Percentiles rank a stretch among this genome's conserved stretches.
Evolutionary conservation across 2,888 invertebrate species (phyloP).

Genomic region (Magallana nippona): DNA sequence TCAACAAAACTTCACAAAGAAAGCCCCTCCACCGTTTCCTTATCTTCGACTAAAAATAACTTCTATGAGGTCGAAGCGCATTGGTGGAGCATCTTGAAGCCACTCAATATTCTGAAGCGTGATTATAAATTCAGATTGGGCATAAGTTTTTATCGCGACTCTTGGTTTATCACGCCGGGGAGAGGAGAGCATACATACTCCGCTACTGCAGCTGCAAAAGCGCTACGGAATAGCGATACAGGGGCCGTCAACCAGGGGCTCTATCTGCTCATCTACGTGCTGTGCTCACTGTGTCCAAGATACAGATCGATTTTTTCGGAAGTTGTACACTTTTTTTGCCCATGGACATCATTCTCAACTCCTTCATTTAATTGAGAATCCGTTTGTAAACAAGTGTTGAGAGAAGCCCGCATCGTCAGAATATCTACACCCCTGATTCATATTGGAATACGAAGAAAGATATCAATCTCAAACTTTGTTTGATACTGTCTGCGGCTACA

Average conservation of each 20-base stretch:
- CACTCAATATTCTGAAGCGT: slow-evolving; percentile 8
- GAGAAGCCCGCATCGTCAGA: no score
- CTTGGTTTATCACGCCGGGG: background rate
- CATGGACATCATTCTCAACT: background rate
- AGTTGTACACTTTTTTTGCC: background rate
- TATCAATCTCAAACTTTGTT: no score
- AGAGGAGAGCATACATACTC: background rate
- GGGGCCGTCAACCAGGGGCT: background rate
- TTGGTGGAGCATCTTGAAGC: slow-evolving; percentile 33
- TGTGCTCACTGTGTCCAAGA: background rate
- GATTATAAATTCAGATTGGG: slow-evolving; percentile 35
- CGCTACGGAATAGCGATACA: background rate
- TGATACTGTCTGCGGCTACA: no score
- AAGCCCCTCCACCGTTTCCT: slow-evolving; percentile 29
- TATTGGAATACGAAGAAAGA: no score
- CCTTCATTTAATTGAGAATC: background rate
- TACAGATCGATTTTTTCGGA: slow-evolving; percentile 7
- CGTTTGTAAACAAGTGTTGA: no score
- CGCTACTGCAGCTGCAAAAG: background rate
- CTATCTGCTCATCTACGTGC: slow-evolving; percentile 16
- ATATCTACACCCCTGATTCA: no score
- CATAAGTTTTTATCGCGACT: slow-evolving; percentile 28
- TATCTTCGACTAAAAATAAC: slow-evolving; percentile 25
- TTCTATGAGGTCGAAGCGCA: slow-evolving; percentile 32
- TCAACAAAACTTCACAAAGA: slow-evolving; percentile 21